These are phyloP conservation scores for Nomada lathburiana DNA, from an alignment of 2,888 invertebrate genomes.

Conservation along the genomic window DNA sequence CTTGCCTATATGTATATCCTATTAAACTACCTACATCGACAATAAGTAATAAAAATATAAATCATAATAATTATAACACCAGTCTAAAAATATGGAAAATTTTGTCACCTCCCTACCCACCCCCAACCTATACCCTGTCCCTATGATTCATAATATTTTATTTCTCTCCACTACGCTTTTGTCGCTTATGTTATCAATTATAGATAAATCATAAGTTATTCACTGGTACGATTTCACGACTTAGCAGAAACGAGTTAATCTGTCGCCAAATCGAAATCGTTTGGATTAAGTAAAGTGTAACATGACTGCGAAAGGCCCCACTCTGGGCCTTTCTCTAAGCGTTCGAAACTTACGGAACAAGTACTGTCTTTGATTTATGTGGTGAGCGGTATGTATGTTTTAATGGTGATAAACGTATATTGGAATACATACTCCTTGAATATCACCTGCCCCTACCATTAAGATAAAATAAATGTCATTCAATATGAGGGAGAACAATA, in stretches of 20 bases:
- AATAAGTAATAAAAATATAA: slow-evolving; percentile 60
- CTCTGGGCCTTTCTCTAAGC: slow-evolving; percentile 32
- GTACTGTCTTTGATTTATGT: slow-evolving; percentile 28
- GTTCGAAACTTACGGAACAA: slow-evolving; percentile 24
- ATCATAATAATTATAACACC: slow-evolving; percentile 56
- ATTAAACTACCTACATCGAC: slow-evolving; percentile 33
- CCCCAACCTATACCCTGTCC: neutral
- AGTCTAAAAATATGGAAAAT: slow-evolving; percentile 69
- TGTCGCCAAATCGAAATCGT: slow-evolving; percentile 8
- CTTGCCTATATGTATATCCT: slow-evolving; percentile 1
- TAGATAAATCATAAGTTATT: slow-evolving; percentile 27
- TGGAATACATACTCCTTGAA: slow-evolving; percentile 3
- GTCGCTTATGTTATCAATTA: slow-evolving; percentile 19
- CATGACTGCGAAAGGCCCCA: slow-evolving; percentile 13
- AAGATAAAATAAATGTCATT: neutral
- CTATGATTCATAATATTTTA: slow-evolving; percentile 8
- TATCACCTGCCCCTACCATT: neutral
- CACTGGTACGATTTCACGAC: slow-evolving; percentile 9
- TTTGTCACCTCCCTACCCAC: slow-evolving; percentile 16
- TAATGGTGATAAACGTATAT: slow-evolving; percentile 2
- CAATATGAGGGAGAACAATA: neutral
- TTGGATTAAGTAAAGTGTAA: slow-evolving; percentile 29
- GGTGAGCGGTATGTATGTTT: neutral
- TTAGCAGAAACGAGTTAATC: slow-evolving; percentile 16
- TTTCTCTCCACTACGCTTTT: slow-evolving; percentile 6